Conservation (phyloP, 2,797 vertebrate species). For the Pipistrellus kuhlii region DNA sequence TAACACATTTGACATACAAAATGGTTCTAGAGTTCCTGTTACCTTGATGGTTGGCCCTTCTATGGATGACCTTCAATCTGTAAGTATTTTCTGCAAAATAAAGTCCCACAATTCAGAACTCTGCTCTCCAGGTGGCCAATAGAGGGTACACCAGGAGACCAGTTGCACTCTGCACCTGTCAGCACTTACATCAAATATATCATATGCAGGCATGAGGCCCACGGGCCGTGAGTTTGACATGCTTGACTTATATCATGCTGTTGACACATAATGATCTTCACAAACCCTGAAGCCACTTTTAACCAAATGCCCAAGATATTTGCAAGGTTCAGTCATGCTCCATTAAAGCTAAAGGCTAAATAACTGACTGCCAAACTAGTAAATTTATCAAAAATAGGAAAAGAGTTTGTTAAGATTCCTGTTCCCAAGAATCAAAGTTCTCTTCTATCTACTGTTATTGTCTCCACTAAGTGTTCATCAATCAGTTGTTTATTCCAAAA, state of each 20-base stretch:
- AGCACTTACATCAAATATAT: neutral
- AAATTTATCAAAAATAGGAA: constrained; percentile 31
- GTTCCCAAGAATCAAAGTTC: neutral
- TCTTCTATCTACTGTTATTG: neutral
- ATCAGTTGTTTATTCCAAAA: neutral
- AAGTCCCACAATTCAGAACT: neutral
- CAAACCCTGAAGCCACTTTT: neutral
- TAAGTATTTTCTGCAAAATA: constrained; percentile 17
- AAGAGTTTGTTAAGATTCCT: neutral
- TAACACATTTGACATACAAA: neutral
- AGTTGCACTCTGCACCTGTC: neutral
- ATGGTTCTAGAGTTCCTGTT: neutral
- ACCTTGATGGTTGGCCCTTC: neutral
- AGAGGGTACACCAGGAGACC: neutral
- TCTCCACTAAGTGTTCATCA: neutral
- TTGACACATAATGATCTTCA: neutral
- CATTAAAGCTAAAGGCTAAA: neutral
- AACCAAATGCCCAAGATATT: neutral
- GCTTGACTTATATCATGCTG: neutral
- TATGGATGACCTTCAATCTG: neutral
- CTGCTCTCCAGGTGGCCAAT: neutral
- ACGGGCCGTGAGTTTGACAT: no score
- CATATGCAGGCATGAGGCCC: no score
- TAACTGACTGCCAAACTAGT: neutral
- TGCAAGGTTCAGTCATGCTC: neutral